Conservation (phyloP, 2,113 vertebrate species). For the Tamias sibiricus region DNA sequence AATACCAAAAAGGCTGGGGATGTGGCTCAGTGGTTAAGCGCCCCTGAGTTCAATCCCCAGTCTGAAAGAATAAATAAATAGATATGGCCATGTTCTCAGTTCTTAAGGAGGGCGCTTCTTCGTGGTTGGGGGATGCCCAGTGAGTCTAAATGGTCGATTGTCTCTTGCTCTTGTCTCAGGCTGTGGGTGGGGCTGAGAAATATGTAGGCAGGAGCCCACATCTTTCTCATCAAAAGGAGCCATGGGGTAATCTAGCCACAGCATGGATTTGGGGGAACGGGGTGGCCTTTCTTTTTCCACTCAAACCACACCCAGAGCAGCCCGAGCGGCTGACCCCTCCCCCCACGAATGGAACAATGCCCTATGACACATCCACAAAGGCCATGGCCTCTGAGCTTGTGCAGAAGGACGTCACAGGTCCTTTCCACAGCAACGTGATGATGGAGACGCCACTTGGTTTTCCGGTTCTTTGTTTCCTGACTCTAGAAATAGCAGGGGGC, state of each 20-base stretch:
- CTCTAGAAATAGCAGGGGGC: neutral
- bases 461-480: neutral
- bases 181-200: neutral
- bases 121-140: fast-evolving
- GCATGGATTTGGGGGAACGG: neutral
- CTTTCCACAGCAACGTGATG: neutral
- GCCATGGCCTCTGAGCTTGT: neutral
- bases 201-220: neutral
- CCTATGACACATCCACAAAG: neutral
- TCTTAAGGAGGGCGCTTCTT: neutral
- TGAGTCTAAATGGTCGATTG: neutral
- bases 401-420: neutral
- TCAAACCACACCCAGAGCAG: neutral
- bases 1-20: too few species aligned
- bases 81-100: neutral
- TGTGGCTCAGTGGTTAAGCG: too few species aligned
- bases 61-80: neutral
- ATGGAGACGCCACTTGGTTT: fast-evolving
- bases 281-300: neutral
- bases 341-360: neutral
- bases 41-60: too few species aligned
- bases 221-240: neutral
- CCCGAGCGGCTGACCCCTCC: fast-evolving
- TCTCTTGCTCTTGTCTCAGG: neutral
- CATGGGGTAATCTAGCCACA: neutral